A percentile compares a stretch with the other conserved stretches of the same genome.
Evolutionary conservation across 2,888 invertebrate species (phyloP).

Genomic region (Drosophila setosimentum): DNA sequence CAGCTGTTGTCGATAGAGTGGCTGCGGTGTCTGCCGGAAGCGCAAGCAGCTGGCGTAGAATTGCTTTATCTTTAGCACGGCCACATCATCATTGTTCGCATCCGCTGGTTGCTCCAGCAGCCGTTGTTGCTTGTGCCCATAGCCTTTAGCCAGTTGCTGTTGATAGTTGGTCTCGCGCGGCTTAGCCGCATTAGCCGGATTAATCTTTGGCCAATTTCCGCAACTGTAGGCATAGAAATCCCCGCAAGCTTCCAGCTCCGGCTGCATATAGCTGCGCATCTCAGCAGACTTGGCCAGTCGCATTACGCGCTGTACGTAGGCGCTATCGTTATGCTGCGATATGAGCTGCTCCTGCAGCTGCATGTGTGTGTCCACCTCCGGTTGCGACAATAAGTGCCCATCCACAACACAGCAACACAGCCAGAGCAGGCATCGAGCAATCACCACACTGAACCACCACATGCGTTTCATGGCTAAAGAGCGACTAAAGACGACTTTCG

Average conservation of each 20-base stretch:
- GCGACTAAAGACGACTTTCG: conserved; percentile 46
- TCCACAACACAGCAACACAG: conserved; percentile 16
- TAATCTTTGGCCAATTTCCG: conserved; percentile 80
- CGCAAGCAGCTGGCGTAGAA: conserved; percentile 81
- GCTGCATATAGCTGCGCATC: conserved; percentile 80
- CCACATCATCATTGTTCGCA: conserved; percentile 48
- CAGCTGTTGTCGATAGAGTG: conserved; percentile 55
- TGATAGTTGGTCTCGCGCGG: conserved; percentile 76
- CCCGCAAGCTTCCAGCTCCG: conserved; percentile 75
- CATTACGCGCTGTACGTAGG: conserved; percentile 76
- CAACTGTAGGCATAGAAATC: conserved; percentile 82
- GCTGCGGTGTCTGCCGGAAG: conserved; percentile 39
- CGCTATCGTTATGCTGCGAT: conserved; percentile 70
- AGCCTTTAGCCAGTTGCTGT: conserved; percentile 67
- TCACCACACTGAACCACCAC: conserved; percentile 28
- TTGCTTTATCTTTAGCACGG: conserved; percentile 69
- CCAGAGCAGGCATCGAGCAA: conserved; percentile 23
- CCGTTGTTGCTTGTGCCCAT: conserved; percentile 73
- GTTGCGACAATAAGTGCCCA: conserved; percentile 52
- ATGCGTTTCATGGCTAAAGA: conserved; percentile 57
- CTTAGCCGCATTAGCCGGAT: conserved; percentile 72
- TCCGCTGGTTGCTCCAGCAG: conserved; percentile 64
- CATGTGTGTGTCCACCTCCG: conserved; percentile 61
- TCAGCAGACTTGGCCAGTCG: conserved; percentile 80
- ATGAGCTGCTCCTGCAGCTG: conserved; percentile 70